Percentiles rank a stretch among this genome's conserved stretches.
Conservation (phyloP, 2,113 vertebrate genomes). For the Acanthochromis polyacanthus region DNA sequence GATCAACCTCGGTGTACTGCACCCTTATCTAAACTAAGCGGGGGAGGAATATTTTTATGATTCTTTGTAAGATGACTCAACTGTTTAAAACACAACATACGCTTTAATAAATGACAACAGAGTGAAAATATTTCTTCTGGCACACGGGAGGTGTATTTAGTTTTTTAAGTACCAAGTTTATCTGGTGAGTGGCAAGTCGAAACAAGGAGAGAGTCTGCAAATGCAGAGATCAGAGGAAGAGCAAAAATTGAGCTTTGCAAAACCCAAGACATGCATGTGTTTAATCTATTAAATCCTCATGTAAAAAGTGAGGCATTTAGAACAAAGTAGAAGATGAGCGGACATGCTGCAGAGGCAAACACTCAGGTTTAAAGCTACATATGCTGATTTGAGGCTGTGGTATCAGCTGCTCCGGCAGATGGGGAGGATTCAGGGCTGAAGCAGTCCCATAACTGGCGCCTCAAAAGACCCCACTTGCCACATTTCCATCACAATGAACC, state of each 20-base stretch:
- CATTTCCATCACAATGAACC: conserved; percentile 87
- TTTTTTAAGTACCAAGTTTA: not conserved
- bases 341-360: not conserved
- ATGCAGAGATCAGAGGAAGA: conserved; percentile 13
- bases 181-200: conserved; percentile 32
- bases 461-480: conserved; percentile 79
- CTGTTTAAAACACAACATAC: conserved; percentile 15
- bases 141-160: not conserved
- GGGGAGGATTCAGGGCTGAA: conserved; percentile 45
- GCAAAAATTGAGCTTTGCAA: not conserved
- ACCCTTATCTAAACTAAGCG: conserved; percentile 54
- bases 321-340: not conserved
- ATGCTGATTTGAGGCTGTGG: conserved; percentile 20
- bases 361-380: not conserved
- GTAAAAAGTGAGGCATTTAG: not conserved
- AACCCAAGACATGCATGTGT: not conserved
- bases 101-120: conserved; percentile 21
- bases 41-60: conserved; percentile 36
- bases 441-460: conserved; percentile 67
- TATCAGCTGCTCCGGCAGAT: conserved; percentile 75
- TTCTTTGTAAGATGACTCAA: conserved; percentile 72
- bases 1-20: conserved; percentile 18
- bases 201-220: conserved; percentile 15
- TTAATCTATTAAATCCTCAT: not conserved
- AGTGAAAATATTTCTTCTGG: conserved; percentile 26